Base-by-base conservation (phyloP, 2,888 invertebrate species). In the Opisthograptis luteolata region DNA sequence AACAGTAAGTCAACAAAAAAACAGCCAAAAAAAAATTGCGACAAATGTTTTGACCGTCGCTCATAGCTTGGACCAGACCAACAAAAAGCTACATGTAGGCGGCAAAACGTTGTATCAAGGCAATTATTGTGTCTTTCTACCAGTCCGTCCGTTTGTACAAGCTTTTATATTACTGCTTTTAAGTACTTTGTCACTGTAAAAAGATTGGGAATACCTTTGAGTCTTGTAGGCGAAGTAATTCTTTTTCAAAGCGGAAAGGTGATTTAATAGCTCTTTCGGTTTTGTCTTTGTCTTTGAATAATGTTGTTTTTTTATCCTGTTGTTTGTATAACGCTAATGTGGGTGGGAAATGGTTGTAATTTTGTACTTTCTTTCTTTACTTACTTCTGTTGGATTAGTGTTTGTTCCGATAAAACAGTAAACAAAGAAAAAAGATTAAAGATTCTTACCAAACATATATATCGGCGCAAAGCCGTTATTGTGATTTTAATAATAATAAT, bases 91-190 rank as follows among this genome's bases (percentile, higher is more conserved):
- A 56, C 36, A 73, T 78, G 86, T 85, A 81, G 85, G 86, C 77
- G 80, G 75, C 63, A 66, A 67, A 75, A 73, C 76, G 79, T 75
- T 78, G 76, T 70, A 62, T 72, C 71, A 73, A 77, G 78, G 76
- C 82, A 83, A 86, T 87, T 85, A 85, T 81, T 79, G 72, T 78
- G 86, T 84, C 80, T 79, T 73, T 72, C 67, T 62, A 81, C 79
- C 68, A 68, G 78, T 76, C 58, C 68, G 74, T 71, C 65, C 55
- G 71, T 68, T 60, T 62, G 64, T 68, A 61, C 43, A 48, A 43
- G 52, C 57, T 54, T 65, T 68, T 63, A 57, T 66, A 60, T 64
- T 56, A 24, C 52, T 24, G 19, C 27, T 22, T 34, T 22, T 15
- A 25, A 35, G 12, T 17, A 36, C 63, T 58, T 57, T 53, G 47